phyloP scores from a whole-genome alignment of 2,113 vertebrate species.

The Peromyscus maniculatus region DNA sequence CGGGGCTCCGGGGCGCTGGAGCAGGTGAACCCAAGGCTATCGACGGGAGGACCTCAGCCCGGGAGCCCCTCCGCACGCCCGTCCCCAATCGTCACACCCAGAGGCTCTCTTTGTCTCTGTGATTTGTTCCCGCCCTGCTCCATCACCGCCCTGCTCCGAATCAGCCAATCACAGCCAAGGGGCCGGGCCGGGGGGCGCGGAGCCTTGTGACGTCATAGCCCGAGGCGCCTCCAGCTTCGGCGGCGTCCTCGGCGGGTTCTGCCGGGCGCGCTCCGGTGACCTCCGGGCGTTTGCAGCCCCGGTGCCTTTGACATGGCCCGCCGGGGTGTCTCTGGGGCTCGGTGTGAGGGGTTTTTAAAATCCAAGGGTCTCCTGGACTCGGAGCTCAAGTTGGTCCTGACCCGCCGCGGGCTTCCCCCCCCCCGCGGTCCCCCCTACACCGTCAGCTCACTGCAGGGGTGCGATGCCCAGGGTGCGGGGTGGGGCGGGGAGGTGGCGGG shows the following conservation, averaged over 20 bases:
- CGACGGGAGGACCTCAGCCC: not conserved
- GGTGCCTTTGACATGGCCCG: not conserved
- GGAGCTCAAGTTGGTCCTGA: not conserved
- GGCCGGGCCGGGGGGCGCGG: not conserved
- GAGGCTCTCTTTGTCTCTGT: conserved; percentile 55
- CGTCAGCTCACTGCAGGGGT: not conserved
- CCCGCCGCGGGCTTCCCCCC: not conserved
- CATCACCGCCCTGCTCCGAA: conserved; percentile 23
- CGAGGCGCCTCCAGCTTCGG: not conserved
- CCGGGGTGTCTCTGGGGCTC: not conserved
- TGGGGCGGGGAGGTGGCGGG: not conserved
- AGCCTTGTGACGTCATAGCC: conserved; percentile 69
- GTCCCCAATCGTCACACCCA: conserved; percentile 50
- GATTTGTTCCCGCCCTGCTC: conserved; percentile 66
- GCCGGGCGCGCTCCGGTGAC: not conserved
- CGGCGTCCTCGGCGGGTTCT: rapidly evolving
- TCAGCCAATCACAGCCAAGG: conserved; percentile 58
- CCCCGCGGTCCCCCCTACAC: too few relatives aligned
- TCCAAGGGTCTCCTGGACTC: not conserved
- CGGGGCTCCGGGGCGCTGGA: not conserved
- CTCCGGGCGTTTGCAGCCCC: not conserved
- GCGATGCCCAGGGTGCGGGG: not conserved
- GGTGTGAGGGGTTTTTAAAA: not conserved
- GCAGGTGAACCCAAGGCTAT: not conserved
- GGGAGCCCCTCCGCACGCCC: not conserved